A percentile compares a stretch with the other conserved stretches of the same genome.
Evolutionary conservation across 2,888 invertebrate species (phyloP).

Genomic region (Ophioninae sp.): DNA sequence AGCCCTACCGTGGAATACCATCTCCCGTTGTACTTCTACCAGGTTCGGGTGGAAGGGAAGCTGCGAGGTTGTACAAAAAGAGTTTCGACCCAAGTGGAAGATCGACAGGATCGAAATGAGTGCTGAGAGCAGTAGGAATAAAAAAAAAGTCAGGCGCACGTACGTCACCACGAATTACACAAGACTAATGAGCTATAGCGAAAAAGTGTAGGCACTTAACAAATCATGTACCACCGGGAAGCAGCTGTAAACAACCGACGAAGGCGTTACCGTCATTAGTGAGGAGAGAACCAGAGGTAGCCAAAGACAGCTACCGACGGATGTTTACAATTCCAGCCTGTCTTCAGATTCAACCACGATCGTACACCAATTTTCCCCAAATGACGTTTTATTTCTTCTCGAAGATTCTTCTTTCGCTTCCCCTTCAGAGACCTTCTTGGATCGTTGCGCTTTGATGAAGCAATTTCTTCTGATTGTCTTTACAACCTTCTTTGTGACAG

Average conservation of each 20-base stretch:
- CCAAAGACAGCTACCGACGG: conserved; percentile 25
- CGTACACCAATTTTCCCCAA: conserved; percentile 62
- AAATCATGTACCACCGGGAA: conserved; percentile 46
- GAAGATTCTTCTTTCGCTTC: conserved; percentile 44
- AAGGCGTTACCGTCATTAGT: conserved; percentile 55
- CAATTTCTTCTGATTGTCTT: conserved; percentile 64
- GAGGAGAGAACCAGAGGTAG: conserved; percentile 39
- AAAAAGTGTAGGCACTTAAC: conserved; percentile 45
- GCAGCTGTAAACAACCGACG: conserved; percentile 49
- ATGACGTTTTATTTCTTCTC: conserved; percentile 65
- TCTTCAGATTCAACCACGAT: background rate
- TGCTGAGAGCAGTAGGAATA: background rate
- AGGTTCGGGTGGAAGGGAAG: background rate
- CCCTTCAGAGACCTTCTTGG: background rate
- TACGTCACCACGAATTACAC: conserved; percentile 41
- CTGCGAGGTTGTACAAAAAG: background rate
- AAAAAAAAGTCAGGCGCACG: conserved; percentile 19
- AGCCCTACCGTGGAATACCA: conserved; percentile 11
- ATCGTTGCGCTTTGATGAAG: conserved; percentile 63
- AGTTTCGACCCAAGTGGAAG: too few relatives aligned
- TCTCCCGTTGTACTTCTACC: background rate
- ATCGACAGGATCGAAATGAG: background rate
- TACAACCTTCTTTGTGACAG: conserved; percentile 42
- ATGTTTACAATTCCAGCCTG: conserved; percentile 36
- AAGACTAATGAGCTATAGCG: conserved; percentile 50